Percentiles rank a stretch among this genome's conserved stretches.
phyloP scores from a whole-genome alignment of 53 echinoderm and acorn worm species.

The Crossaster papposus region DNA sequence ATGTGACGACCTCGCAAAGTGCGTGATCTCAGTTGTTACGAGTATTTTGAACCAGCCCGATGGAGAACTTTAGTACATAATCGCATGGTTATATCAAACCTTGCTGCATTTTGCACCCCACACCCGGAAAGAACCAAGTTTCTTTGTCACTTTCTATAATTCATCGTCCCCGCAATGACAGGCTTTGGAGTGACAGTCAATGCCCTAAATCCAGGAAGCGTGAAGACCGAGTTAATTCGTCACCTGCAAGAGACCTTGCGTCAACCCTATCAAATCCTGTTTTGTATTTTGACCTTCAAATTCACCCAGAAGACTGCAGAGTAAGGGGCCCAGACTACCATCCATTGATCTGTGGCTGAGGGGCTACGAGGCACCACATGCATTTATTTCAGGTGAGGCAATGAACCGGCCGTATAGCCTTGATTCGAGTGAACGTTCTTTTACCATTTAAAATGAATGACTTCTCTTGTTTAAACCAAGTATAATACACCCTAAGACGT shows the following conservation, averaged over 20 bases:
- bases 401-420: background rate
- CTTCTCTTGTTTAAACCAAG: too few species aligned
- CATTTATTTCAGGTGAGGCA: constrained; percentile 64
- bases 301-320: constrained; percentile 26
- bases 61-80: too few species aligned
- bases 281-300: too few species aligned
- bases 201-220: constrained; percentile 26
- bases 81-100: too few species aligned
- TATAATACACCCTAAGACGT: too few species aligned
- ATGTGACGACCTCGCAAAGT: too few species aligned
- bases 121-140: too few species aligned
- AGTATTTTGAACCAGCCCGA: too few species aligned
- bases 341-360: constrained; percentile 67
- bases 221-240: constrained; percentile 21
- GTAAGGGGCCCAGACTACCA: constrained; percentile 74
- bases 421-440: background rate
- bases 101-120: too few species aligned
- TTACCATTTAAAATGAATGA: too few species aligned
- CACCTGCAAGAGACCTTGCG: background rate
- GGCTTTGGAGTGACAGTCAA: constrained; percentile 17
- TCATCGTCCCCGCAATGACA: background rate
- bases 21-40: too few species aligned
- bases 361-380: constrained; percentile 48
- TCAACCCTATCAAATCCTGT: background rate
- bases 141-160: too few species aligned